These are phyloP conservation scores for Myotis myotis DNA, from an alignment of 2,797 vertebrate genomes.

Conservation along the genomic window DNA sequence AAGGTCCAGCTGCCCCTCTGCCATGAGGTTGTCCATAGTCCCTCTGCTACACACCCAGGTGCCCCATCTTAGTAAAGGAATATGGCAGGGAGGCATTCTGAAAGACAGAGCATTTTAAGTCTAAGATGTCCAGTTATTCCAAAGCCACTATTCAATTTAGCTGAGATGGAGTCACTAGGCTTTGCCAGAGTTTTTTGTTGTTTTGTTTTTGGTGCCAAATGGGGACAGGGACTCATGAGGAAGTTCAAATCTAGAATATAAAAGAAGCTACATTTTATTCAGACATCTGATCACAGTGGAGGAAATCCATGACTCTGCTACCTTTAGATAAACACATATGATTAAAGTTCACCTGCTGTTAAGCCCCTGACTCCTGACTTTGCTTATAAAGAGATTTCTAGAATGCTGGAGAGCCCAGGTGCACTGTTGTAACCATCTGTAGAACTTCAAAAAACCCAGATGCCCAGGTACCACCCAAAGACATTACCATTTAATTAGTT, in stretches of 20 bases:
- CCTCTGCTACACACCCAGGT: not conserved
- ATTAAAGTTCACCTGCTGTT: not conserved
- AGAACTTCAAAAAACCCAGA: not conserved
- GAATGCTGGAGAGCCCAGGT: not conserved
- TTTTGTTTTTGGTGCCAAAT: not conserved
- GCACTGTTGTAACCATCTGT: not conserved
- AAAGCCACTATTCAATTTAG: not conserved
- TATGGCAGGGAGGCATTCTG: not conserved
- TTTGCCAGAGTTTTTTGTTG: not conserved
- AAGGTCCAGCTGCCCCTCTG: not conserved
- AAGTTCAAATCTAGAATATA: not conserved
- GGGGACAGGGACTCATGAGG: not conserved
- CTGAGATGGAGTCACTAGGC: not conserved
- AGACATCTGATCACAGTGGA: not conserved
- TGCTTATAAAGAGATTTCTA: constrained; percentile 33
- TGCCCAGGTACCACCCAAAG: not conserved
- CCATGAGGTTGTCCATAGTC: not conserved
- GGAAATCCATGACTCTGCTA: not conserved
- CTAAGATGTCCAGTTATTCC: not conserved
- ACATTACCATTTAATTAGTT: not conserved
- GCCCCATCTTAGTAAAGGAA: not conserved
- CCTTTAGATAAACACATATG: not conserved
- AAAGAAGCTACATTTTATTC: not conserved
- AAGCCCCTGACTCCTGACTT: not conserved
- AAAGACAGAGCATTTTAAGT: not conserved